Evolutionary conservation across 2,888 invertebrate species (phyloP).

Genomic region (Cheilosia vernalis): DNA sequence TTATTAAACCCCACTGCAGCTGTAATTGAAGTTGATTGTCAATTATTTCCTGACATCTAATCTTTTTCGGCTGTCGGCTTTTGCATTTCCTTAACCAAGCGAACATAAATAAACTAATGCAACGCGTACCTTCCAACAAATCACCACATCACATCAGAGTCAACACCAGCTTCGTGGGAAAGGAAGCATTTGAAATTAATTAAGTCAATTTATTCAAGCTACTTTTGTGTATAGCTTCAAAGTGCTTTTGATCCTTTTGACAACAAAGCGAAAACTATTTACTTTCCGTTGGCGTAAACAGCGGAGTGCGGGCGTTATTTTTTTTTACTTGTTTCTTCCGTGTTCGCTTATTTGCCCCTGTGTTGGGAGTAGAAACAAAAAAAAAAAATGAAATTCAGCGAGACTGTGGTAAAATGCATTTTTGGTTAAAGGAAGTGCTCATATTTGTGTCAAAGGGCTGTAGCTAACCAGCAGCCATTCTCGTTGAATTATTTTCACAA

Average conservation of each 20-base stretch:
- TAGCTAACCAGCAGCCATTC: slow-evolving; percentile 15
- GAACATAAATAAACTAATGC: slow-evolving; percentile 11
- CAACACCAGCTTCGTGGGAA: slow-evolving; percentile 14
- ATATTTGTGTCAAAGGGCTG: slow-evolving; percentile 47
- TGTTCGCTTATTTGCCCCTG: slow-evolving; percentile 6
- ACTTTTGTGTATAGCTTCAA: slow-evolving; percentile 32
- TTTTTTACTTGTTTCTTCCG: neutral
- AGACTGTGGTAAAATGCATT: slow-evolving; percentile 27
- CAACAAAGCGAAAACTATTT: slow-evolving; percentile 58
- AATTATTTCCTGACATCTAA: slow-evolving; percentile 68
- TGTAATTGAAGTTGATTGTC: slow-evolving; percentile 63
- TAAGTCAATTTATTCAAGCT: slow-evolving; percentile 63
- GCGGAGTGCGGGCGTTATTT: neutral
- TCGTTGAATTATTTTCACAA: slow-evolving; percentile 21
- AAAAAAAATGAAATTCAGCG: neutral
- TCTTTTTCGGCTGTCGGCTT: slow-evolving; percentile 32
- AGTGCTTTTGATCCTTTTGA: slow-evolving; percentile 64
- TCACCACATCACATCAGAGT: neutral
- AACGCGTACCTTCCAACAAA: slow-evolving; percentile 4
- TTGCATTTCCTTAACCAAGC: neutral
- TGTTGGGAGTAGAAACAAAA: neutral
- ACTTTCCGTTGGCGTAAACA: slow-evolving; percentile 42
- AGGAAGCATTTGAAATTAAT: slow-evolving; percentile 64
- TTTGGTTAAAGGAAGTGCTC: slow-evolving; percentile 30
- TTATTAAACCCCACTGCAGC: slow-evolving; percentile 59